Base-by-base conservation (phyloP, 2,113 vertebrate genomes). In the Tretioscincus oriximinensis region DNA sequence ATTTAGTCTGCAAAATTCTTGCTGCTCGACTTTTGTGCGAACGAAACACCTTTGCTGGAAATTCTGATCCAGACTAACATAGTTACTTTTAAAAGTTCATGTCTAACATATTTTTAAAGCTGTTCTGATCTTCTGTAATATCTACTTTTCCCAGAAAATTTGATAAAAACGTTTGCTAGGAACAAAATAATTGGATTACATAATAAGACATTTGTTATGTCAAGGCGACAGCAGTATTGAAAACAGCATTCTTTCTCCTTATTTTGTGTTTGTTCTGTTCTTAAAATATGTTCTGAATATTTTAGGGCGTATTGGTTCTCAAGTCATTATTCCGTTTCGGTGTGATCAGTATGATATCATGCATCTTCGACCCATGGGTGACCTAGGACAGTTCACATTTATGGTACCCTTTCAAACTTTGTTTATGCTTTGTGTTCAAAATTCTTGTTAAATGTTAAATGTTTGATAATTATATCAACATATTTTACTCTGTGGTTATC, bases 361-460 rank as follows among this genome's bases (percentile, higher is more conserved):
- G 96, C 92, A 98, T 78, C 93, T 99, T 54, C 96, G 92, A 80
- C 97, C 96, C 0, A 99, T 99, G 98, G 98, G 97, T 1, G 98
- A 99, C 92, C 95, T 99, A 63, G 98, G 98, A 21, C 98, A 99
- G 88, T 93, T 99, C 72, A 81, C 96, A 76, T 99, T 99, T 86
- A 66, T 98, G 93, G 98, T 99, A 93, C 94, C 95, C 68, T 83
- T 78, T 81, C 73, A 11, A 18, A 61, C 76, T 81, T 88, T 85
- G 8, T 54, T 21, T 8, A 21, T 81, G 61, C 14, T 67, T 58
- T n/a, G n/a, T 8, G 47, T 49, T 8, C 29, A 10, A 12, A 58
- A 58, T 54, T 5, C 22, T 35, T 12, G 4, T 26, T 45, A 83
- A 78, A 77, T 71, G 47, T 88, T 31, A 47, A 31, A 5, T 5